Evolutionary conservation across 2,888 invertebrate species (phyloP), one percentile per base, ranked within the genome.

Genomic region (Clostera curtula): DNA sequence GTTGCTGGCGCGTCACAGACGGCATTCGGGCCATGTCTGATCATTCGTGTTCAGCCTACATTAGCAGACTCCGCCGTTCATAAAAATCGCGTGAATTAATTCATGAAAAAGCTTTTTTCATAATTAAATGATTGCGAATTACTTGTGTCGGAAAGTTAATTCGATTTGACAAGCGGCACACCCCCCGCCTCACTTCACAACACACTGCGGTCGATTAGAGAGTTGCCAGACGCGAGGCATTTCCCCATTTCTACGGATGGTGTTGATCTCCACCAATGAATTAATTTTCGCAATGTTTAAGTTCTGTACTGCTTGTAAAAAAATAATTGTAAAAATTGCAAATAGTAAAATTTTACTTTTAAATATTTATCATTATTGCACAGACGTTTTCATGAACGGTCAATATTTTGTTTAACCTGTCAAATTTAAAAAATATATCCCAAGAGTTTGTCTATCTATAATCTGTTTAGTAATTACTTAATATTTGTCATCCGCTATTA

Each of bases 111-210:
- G 68, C 66, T 60, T 61, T 60, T 56, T 56, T 59, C 52, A 28
- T 57, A 60, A 49, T 50, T 39, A 67, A 73, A 64, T 62, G 55
- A 66, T 69, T 42, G 61, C 65, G 56, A 67, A 56, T 52, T 50
- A 59, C n/a, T n/a, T 57, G 62, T 57, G 53, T 53, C 55, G 50
- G 51, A 43, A 49, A 39, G 43, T 37, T 50, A 67, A 73, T 73
- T 67, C 58, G 53, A 66, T 73, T 72, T 80, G 80, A 77, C 79
- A 79, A 58, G 51, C 52, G 49, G 42, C 61, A 52, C 56, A 34
- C 64, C 53, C 62, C 66, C 58, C 61, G 27, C 56, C 53, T 61
- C 64, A 49, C 60, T 36, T 42, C 46, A 40, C 46, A 34, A 49
- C 43, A 41, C 40, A 56, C 49, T 50, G 62, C 77, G 77, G 77